Percentiles rank a stretch among this genome's conserved stretches.
Evolutionary conservation across 2,888 invertebrate species (phyloP).

Genomic region (Drosophila emarginata): DNA sequence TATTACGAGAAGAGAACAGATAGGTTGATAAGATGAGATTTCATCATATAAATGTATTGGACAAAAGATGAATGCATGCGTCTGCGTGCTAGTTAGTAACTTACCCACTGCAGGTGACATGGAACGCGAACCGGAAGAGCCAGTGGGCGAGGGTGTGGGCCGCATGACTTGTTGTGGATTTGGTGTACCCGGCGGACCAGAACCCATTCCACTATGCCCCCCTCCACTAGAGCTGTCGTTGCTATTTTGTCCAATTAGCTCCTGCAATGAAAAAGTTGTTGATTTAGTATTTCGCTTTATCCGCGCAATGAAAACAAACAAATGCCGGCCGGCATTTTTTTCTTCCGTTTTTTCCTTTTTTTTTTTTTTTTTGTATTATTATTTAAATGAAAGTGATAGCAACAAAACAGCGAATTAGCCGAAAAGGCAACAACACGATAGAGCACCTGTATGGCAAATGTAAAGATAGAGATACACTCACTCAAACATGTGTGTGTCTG

Average conservation of each 20-base stretch:
- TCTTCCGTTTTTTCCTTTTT: constrained; percentile 20
- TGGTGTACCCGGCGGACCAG: constrained; percentile 85
- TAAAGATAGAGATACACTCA: constrained; percentile 13
- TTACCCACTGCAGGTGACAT: constrained; percentile 98
- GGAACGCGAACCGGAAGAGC: constrained; percentile 96
- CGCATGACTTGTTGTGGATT: constrained; percentile 92
- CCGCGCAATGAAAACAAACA: constrained; percentile 21
- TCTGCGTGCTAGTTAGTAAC: constrained; percentile 78
- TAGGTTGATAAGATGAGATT: not conserved
- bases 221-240: constrained; percentile 92
- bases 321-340: constrained; percentile 50
- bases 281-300: not conserved
- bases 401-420: constrained; percentile 36
- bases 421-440: constrained; percentile 37
- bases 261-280: constrained; percentile 83
- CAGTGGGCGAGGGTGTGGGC: constrained; percentile 96
- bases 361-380: constrained; percentile 17
- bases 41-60: not conserved
- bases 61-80: not conserved
- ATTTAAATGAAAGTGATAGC: constrained; percentile 50
- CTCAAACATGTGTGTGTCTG: not conserved
- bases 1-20: constrained; percentile 26
- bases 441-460: constrained; percentile 16
- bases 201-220: constrained; percentile 86
- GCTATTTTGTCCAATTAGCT: constrained; percentile 93